A percentile compares a stretch with the other conserved stretches of the same genome.
phyloP scores from a whole-genome alignment of 2,113 vertebrate genomes.

The Dipodomys stephensi region DNA sequence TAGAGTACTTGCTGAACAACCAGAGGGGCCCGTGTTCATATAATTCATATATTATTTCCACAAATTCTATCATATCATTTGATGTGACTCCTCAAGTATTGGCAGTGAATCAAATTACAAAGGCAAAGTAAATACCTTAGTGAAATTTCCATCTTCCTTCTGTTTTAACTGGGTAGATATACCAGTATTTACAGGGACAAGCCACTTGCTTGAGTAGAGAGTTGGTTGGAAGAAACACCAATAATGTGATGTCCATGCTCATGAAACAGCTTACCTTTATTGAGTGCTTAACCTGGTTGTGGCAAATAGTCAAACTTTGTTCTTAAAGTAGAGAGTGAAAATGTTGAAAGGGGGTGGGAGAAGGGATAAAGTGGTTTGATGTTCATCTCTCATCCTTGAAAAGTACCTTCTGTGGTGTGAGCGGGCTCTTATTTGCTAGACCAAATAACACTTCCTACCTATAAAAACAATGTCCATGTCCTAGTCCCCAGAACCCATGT shows the following conservation, averaged over 20 bases:
- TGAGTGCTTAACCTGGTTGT: neutral
- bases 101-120: neutral
- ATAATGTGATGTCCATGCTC: accelerated
- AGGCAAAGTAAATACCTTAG: neutral
- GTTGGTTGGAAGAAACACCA: neutral
- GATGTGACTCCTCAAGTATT: neutral
- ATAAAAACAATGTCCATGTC: too few relatives aligned
- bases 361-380: neutral
- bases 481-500: neutral
- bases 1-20: too few relatives aligned
- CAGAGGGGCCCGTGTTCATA: too few relatives aligned
- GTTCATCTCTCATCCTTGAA: neutral
- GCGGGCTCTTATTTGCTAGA: too few relatives aligned
- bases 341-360: neutral
- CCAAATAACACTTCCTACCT: too few relatives aligned
- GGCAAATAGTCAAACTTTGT: slow-evolving; percentile 18
- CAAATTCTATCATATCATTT: neutral
- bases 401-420: neutral
- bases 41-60: neutral
- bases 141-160: neutral
- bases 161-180: neutral
- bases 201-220: neutral
- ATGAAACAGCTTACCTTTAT: neutral
- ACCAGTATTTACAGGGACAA: neutral
- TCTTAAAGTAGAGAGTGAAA: neutral